A percentile compares a stretch with the other conserved stretches of the same genome.
These are phyloP conservation scores for Arctia plantaginis DNA, from an alignment of 2,888 invertebrate genomes.

Conservation along the genomic window DNA sequence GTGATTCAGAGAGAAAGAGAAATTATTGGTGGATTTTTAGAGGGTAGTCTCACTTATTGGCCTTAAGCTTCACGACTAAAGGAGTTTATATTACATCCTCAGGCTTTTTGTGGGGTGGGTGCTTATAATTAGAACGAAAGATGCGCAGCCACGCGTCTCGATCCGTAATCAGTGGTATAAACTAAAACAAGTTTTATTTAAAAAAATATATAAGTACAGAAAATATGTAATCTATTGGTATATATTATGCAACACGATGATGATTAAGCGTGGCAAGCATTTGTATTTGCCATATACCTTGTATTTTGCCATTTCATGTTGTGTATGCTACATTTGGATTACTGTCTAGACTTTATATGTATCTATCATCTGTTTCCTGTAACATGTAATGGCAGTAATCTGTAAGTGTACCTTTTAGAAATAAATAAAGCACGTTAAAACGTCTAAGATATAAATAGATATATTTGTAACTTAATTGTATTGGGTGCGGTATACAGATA, in stretches of 20 bases:
- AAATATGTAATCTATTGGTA: constrained; percentile 17
- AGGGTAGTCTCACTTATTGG: constrained; percentile 51
- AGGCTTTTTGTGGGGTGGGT: constrained; percentile 69
- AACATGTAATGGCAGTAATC: no score
- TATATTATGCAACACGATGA: no score
- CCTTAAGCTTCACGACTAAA: constrained; percentile 64
- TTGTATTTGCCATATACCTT: no score
- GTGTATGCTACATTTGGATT: no score
- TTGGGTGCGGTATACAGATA: neutral
- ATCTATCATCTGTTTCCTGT: no score
- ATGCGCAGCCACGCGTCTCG: constrained; percentile 82
- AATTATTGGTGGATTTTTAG: constrained; percentile 41
- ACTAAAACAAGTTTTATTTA: constrained; percentile 55
- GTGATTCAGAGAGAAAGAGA: constrained; percentile 50
- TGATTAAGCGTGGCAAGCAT: no score
- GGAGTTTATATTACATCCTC: constrained; percentile 65
- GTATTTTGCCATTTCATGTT: no score
- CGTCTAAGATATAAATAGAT: neutral
- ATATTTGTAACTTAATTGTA: neutral
- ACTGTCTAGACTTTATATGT: no score
- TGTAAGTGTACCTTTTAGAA: no score
- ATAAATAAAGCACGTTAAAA: no score
- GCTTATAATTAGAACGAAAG: constrained; percentile 82
- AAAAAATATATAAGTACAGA: constrained; percentile 38
- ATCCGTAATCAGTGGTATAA: constrained; percentile 67